A percentile compares a stretch with the other conserved stretches of the same genome.
These are phyloP conservation scores for Dryas iulia DNA, from an alignment of 1,140 invertebrate species.

Conservation along the genomic window DNA sequence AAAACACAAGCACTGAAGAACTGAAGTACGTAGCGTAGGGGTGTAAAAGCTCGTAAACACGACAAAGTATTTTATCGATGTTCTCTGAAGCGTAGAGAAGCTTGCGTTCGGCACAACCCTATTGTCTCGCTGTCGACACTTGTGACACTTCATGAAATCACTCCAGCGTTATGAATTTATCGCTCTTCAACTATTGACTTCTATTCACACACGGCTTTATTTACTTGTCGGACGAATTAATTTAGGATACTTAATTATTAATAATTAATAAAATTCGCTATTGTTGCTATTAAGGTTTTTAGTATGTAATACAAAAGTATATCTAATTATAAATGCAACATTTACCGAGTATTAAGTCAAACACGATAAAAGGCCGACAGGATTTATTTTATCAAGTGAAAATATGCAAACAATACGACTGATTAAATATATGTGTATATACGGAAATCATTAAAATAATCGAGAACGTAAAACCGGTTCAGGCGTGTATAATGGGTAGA, in stretches of 20 bases:
- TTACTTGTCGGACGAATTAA: background rate
- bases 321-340: background rate
- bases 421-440: slow-evolving; percentile 40
- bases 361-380: background rate
- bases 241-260: background rate
- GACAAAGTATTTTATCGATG: slow-evolving; percentile 68
- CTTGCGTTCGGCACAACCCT: slow-evolving; percentile 46
- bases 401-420: slow-evolving; percentile 1
- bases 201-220: slow-evolving; percentile 31
- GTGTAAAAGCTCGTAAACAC: slow-evolving; percentile 60
- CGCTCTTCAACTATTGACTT: slow-evolving; percentile 50
- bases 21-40: slow-evolving; percentile 42
- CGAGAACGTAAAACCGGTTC: slow-evolving; percentile 64
- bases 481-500: slow-evolving; percentile 64
- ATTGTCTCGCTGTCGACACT: slow-evolving; percentile 57
- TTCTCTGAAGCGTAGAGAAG: slow-evolving; percentile 39
- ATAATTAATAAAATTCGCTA: too few relatives aligned
- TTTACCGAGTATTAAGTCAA: background rate
- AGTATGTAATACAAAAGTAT: background rate
- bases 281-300: background rate
- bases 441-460: slow-evolving; percentile 62
- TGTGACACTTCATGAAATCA: slow-evolving; percentile 67
- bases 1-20: slow-evolving; percentile 30
- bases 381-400: background rate
- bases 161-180: slow-evolving; percentile 59